Evolutionary conservation across 2,797 vertebrate genomes (phyloP).

Genomic region (Thamnophis elegans): DNA sequence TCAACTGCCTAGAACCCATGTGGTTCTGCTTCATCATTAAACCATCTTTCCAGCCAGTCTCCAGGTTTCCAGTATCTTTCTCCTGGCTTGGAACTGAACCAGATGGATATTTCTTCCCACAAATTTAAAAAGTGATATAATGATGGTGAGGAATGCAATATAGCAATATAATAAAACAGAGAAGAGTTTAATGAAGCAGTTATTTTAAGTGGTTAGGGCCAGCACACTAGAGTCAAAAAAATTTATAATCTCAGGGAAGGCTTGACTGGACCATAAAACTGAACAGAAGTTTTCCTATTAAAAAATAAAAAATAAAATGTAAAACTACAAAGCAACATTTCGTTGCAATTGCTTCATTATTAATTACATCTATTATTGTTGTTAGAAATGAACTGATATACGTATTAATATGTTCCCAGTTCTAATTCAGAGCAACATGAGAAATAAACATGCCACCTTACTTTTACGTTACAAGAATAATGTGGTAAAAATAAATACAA

Average conservation of each 20-base stretch:
- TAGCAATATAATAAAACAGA: not conserved
- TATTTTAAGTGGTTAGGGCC: not conserved
- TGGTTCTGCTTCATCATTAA: too few relatives aligned
- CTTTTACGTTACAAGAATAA: slow-evolving; percentile 34
- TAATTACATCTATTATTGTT: not conserved
- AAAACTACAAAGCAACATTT: not conserved
- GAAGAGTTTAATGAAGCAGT: not conserved
- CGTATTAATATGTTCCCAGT: not conserved
- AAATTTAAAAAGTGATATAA: not conserved
- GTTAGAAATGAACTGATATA: not conserved
- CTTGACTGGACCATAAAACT: not conserved
- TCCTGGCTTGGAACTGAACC: too few relatives aligned
- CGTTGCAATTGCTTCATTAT: not conserved
- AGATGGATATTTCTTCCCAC: too few relatives aligned
- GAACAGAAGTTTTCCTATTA: not conserved
- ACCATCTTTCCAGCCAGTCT: too few relatives aligned
- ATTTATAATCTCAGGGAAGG: not conserved
- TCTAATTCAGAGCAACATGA: not conserved
- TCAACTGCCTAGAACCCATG: too few relatives aligned
- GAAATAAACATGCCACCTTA: not conserved
- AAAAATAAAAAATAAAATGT: not conserved
- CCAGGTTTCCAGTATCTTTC: too few relatives aligned
- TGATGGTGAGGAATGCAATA: not conserved
- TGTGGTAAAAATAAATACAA: slow-evolving; percentile 51
- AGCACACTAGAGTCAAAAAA: not conserved